Percentiles rank a stretch among this genome's conserved stretches.
phyloP scores from a whole-genome alignment of 2,113 vertebrate species.

The Hippolais icterina region DNA sequence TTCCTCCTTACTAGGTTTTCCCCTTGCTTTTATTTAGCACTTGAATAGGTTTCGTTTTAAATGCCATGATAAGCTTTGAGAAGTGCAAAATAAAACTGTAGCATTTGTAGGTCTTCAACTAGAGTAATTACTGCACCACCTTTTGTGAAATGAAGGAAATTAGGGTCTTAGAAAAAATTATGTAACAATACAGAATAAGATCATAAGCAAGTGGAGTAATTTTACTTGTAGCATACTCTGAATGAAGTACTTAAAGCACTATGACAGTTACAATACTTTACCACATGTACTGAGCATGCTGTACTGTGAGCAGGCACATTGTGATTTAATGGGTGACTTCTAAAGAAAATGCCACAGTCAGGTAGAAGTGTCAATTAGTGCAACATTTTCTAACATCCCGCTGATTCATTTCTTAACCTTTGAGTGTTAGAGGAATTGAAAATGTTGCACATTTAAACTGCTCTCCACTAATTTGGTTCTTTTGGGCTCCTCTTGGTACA shows the following conservation, averaged over 20 bases:
- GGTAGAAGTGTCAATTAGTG: constrained; percentile 4
- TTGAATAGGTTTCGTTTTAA: not conserved
- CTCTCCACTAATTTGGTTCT: not conserved
- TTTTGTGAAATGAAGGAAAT: not conserved
- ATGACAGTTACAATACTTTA: not conserved
- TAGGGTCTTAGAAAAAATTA: not conserved
- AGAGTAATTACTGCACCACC: not conserved
- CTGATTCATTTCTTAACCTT: not conserved
- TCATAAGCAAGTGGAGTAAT: not conserved
- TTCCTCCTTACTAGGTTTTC: not conserved
- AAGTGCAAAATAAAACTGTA: not conserved
- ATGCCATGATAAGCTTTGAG: not conserved
- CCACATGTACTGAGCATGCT: not conserved
- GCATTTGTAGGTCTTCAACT: not conserved
- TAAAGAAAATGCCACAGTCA: not conserved
- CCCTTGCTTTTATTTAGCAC: not conserved
- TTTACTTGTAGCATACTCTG: not conserved
- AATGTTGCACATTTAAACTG: not conserved
- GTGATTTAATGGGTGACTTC: not conserved
- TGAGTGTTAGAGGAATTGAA: not conserved
- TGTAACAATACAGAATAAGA: not conserved
- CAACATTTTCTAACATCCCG: not conserved
- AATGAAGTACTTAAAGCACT: not conserved
- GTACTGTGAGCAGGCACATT: accelerated
- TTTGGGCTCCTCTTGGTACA: not conserved